phyloP scores from a whole-genome alignment of 2,113 vertebrate species.

The Zosterops borbonicus region DNA sequence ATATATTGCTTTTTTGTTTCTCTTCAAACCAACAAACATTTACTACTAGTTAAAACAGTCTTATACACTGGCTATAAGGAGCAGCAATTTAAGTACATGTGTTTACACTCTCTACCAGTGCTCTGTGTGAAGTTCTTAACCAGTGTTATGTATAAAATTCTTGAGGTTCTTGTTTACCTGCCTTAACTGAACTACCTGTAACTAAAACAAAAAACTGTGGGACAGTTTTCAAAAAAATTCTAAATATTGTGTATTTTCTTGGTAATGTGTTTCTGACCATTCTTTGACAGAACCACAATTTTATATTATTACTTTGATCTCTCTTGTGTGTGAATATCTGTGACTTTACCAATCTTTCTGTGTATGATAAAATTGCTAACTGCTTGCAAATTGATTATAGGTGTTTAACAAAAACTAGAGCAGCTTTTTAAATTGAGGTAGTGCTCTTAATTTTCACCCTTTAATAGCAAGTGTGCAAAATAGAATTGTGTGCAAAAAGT shows the following conservation, averaged over 20 bases:
- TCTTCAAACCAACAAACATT: conserved; percentile 31
- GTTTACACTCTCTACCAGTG: background rate
- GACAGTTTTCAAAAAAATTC: background rate
- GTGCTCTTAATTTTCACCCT: background rate
- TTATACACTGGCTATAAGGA: background rate
- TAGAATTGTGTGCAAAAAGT: background rate
- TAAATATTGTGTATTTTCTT: background rate
- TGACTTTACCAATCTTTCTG: background rate
- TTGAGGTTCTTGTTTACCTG: background rate
- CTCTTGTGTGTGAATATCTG: background rate
- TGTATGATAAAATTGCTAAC: background rate
- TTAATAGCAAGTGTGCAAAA: background rate
- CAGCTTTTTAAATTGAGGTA: background rate
- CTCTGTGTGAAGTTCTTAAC: background rate
- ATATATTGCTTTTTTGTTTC: conserved; percentile 35
- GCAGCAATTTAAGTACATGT: background rate
- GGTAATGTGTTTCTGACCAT: background rate
- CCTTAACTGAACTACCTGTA: background rate
- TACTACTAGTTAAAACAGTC: conserved; percentile 16
- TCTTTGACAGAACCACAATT: background rate
- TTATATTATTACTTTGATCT: background rate
- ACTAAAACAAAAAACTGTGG: background rate
- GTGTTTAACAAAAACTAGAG: background rate
- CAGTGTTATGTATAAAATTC: background rate
- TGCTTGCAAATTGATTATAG: background rate